Evolutionary conservation across 2,797 vertebrate species (phyloP).

Genomic region (Gymnocypris eckloni): DNA sequence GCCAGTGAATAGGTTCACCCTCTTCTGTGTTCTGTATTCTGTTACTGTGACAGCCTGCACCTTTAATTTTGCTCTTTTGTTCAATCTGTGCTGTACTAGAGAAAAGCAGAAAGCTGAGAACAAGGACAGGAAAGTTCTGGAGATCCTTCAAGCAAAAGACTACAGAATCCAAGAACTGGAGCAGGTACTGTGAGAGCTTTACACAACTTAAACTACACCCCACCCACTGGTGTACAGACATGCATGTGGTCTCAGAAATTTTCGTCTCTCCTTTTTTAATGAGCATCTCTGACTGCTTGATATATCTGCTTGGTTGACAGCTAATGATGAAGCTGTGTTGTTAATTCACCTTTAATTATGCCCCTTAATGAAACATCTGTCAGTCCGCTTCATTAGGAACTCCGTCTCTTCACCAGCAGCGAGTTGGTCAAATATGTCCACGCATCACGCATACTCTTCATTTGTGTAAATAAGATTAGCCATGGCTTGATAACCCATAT

Average conservation of each 20-base stretch:
- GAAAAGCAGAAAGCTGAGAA: slow-evolving; percentile 92
- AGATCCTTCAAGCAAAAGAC: slow-evolving; percentile 92
- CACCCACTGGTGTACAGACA: slow-evolving; percentile 16
- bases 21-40: slow-evolving; percentile 40
- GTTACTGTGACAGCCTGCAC: slow-evolving; percentile 56
- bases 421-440: slow-evolving; percentile 29
- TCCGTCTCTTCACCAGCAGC: slow-evolving; percentile 15
- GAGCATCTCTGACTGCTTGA: slow-evolving; percentile 54
- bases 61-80: slow-evolving; percentile 67
- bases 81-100: slow-evolving; percentile 69
- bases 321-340: slow-evolving; percentile 71
- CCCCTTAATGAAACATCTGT: slow-evolving; percentile 73
- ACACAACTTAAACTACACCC: background rate
- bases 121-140: slow-evolving; percentile 91
- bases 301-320: slow-evolving; percentile 63
- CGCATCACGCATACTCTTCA: background rate
- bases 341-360: slow-evolving; percentile 74
- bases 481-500: slow-evolving; percentile 18
- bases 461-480: slow-evolving; percentile 47
- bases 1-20: slow-evolving; percentile 66
- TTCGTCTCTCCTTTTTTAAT: slow-evolving; percentile 43
- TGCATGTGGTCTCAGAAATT: slow-evolving; percentile 35
- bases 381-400: slow-evolving; percentile 68
- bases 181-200: slow-evolving; percentile 76
- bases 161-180: slow-evolving; percentile 86